Base-by-base conservation (phyloP, 2,113 vertebrate genomes). In the Pseudopipra pipra region DNA sequence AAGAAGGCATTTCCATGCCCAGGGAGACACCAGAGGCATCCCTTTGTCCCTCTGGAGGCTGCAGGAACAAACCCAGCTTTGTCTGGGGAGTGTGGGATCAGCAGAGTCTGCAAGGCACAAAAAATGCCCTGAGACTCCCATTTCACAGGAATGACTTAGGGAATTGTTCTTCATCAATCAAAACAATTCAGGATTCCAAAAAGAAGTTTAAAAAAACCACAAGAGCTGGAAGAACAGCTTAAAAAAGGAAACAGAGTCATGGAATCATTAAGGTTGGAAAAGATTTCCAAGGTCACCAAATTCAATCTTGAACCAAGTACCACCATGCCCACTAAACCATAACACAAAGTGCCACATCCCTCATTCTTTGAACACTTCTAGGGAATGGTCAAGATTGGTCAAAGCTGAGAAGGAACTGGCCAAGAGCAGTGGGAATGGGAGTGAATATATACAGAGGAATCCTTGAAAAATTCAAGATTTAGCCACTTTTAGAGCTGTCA, bases 351-450 rank as follows among this genome's bases (percentile, higher is more conserved):
- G 31, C 30, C 54, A 44, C 31, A 21, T 56, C 54, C 54, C 24
- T 44, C 9, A 22, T 47, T 16, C 72, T 13, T n/a, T 30, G 73
- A 46, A 23, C 33, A 7, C 4, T 15, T 18, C 43, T 56, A 59
- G 43, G 39, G 33, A 46, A 58, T 17, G 1, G 14, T 11, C 1
- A 1, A 24, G n/a, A 19, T 1, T 2, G 5, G 23, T 43, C 16
- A 28, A 33, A 85, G 62, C 39, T 31, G 58, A 23, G 85, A 49
- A 66, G 56, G 72, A 72, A 8, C 5, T 10, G 54, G 23, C 13
- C 25, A 33, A 23, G 44, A 63, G 49, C 28, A 10, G 16, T 12
- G 7, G 31, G 55, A 55, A 74, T 5, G n/a, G n/a, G 24, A 71
- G 52, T 5, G 11, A 21, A 6, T 2, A 3, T 9, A 41, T 9